phyloP scores from a whole-genome alignment of 2,797 vertebrate genomes.

The Molossus molossus region DNA sequence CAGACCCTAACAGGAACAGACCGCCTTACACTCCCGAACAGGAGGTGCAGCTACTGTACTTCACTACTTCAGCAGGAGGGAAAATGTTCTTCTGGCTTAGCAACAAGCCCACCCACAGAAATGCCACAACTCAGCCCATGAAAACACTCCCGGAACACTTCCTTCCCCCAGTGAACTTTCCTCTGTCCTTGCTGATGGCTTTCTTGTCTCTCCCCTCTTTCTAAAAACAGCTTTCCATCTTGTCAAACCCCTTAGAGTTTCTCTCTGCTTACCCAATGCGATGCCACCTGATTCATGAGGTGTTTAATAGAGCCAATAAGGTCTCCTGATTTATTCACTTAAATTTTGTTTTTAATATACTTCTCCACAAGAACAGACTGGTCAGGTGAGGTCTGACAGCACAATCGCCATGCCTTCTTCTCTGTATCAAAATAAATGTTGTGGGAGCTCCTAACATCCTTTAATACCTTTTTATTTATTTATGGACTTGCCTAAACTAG shows the following conservation, averaged over 20 bases:
- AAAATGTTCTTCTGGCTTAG: neutral
- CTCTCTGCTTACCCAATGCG: neutral
- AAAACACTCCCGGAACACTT: neutral
- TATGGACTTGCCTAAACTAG: neutral
- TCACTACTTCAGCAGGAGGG: neutral
- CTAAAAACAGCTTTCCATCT: neutral
- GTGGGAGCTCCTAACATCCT: neutral
- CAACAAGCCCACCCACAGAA: neutral
- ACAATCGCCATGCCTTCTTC: neutral
- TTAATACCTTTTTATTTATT: neutral
- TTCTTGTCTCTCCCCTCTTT: neutral
- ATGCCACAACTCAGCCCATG: neutral
- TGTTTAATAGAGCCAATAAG: neutral
- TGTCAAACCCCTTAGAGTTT: neutral
- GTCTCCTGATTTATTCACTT: neutral
- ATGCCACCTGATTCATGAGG: neutral
- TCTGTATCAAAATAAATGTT: neutral
- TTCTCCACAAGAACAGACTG: neutral
- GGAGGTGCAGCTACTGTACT: neutral
- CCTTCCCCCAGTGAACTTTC: neutral
- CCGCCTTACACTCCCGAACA: neutral
- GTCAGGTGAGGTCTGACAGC: neutral
- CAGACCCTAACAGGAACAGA: neutral
- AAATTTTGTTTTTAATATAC: neutral
- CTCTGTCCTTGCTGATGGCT: neutral